Evolutionary conservation across 2,113 vertebrate genomes (phyloP).

Genomic region (Dolichotis patagonum): DNA sequence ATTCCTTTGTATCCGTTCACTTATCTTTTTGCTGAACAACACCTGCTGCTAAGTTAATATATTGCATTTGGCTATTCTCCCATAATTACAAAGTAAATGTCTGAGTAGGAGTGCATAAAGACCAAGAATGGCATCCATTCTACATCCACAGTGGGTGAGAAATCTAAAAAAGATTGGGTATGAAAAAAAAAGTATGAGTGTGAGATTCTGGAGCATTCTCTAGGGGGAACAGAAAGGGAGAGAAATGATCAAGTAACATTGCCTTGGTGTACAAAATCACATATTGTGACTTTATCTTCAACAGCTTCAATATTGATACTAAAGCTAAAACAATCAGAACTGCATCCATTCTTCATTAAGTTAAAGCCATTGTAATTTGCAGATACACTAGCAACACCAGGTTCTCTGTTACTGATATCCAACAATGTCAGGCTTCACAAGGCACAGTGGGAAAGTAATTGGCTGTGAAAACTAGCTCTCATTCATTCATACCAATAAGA

Average conservation of each 20-base stretch:
- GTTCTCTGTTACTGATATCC: too few relatives aligned
- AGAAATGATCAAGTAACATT: neutral
- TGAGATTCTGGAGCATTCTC: neutral
- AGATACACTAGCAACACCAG: too few relatives aligned
- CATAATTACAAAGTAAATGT: neutral
- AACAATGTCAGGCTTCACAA: neutral
- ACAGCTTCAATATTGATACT: neutral
- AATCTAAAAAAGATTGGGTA: neutral
- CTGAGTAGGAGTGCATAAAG: neutral
- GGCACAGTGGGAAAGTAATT: neutral
- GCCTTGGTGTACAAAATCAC: too few relatives aligned
- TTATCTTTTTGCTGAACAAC: neutral
- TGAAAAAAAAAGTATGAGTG: too few relatives aligned
- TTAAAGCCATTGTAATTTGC: neutral
- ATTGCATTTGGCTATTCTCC: neutral
- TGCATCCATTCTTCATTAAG: neutral
- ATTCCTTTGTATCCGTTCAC: neutral
- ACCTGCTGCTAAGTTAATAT: neutral
- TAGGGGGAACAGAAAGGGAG: neutral
- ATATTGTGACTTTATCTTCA: too few relatives aligned
- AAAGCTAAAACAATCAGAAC: neutral
- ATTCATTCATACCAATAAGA: neutral
- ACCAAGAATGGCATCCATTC: neutral
- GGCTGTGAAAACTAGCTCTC: neutral
- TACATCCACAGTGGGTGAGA: too few relatives aligned